Evolutionary conservation across 2,888 invertebrate species (phyloP).

Genomic region (Dasypogon diadema): DNA sequence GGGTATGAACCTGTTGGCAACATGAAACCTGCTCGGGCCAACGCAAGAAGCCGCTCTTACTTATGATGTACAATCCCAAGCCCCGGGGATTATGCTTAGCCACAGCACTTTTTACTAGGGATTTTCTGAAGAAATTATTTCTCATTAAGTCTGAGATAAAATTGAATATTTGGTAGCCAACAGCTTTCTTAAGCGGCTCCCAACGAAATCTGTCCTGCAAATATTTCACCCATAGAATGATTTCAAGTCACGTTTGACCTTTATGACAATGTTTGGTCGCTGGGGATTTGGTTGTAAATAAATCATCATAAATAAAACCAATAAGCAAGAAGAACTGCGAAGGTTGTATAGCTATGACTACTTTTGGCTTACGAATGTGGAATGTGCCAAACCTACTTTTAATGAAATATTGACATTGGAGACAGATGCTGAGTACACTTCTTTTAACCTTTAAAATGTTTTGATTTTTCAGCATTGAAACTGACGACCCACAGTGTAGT

Average conservation of each 20-base stretch:
- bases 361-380: too few species aligned
- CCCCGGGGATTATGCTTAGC: neutral
- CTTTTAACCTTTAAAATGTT: too few species aligned
- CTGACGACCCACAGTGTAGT: too few species aligned
- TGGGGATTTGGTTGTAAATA: slow-evolving; percentile 9
- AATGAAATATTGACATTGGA: neutral
- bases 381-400: neutral
- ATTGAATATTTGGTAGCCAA: slow-evolving; percentile 2
- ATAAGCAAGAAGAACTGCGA: neutral
- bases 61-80: neutral
- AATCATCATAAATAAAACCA: slow-evolving; percentile 2
- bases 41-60: slow-evolving; percentile 2
- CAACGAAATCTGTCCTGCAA: neutral
- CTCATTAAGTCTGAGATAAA: neutral
- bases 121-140: slow-evolving; percentile 2
- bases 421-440: too few species aligned
- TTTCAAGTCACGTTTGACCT: slow-evolving; percentile 39
- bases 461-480: too few species aligned
- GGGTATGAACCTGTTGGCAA: neutral
- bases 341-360: neutral
- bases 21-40: slow-evolving; percentile 37
- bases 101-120: slow-evolving; percentile 4
- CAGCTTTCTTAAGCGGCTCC: slow-evolving; percentile 3
- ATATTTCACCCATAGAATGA: neutral
- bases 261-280: slow-evolving; percentile 26